Evolutionary conservation across 2,113 vertebrate genomes (phyloP), one percentile per base, ranked within the genome.

Genomic region (Piaya cayana): DNA sequence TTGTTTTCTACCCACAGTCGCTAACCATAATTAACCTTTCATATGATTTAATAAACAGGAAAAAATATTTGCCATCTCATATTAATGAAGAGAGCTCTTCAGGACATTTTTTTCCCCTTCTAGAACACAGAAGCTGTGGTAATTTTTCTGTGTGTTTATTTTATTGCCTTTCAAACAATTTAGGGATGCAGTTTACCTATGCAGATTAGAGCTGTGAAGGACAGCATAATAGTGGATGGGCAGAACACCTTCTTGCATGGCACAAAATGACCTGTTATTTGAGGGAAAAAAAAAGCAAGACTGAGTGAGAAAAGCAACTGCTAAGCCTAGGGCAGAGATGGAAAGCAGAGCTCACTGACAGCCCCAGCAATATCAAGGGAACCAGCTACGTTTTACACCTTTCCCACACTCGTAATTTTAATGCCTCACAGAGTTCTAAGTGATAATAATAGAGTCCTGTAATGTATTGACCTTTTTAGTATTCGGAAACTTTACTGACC

Each of bases 21-120:
- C 97, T 97, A 97, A 97, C 96, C 96, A 96, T 98, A 98, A 98
- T 98, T 98, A 98, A 98, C 97, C 98, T 98, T 97, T 97, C 96
- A 96, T 96, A 92, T 85, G 93, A 97, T 97, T 96, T 97, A 97
- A 97, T 98, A 98, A 98, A 98, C 97, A 98, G 97, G 92, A 96
- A 97, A 97, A 97, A 97, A 97, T 96, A 97, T 97, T 97, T 97
- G 97, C 97, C 92, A 95, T 95, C 93, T 96, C 95, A 96, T 95
- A 97, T 93, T 97, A 97, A 95, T 97, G 91, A 96, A 94, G 86
- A 96, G 93, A 97, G 92, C 81, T 96, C 82, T 95, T 96, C 92
- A 93, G 95, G 96, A 97, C 76, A 85, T 78, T 43, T 62, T 50
- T 59, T 9, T 4, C 42, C 29, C 20, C 29, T 52, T 76, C 64